phyloP scores from a whole-genome alignment of 2,888 invertebrate genomes.

The Idaea aversata region DNA sequence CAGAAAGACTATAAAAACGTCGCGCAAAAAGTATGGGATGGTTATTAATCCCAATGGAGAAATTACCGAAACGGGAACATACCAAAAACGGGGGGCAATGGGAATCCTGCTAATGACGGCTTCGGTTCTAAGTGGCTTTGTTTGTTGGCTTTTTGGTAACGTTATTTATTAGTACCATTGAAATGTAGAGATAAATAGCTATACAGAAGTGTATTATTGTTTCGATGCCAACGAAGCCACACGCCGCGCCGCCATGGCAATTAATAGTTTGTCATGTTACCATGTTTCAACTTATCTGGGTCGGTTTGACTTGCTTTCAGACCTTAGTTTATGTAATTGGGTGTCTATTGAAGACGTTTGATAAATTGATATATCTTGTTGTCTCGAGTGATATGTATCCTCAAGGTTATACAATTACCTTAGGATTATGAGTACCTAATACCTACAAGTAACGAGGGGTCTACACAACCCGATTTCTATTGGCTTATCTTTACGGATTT shows the following conservation, averaged over 20 bases:
- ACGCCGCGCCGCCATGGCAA: neutral
- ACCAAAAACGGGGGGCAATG: constrained; percentile 28
- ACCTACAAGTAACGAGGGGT: too few relatives aligned
- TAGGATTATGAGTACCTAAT: neutral
- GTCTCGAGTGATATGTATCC: neutral
- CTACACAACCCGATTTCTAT: too few relatives aligned
- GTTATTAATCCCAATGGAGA: constrained; percentile 31
- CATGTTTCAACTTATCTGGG: neutral
- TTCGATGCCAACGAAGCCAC: constrained; percentile 16
- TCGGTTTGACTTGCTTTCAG: neutral
- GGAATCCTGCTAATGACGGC: constrained; percentile 40
- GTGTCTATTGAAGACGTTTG: neutral
- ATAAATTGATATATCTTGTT: neutral
- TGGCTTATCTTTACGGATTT: too few relatives aligned
- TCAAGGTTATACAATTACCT: neutral
- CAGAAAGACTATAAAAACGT: constrained; percentile 25
- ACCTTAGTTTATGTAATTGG: neutral
- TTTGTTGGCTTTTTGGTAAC: constrained; percentile 53
- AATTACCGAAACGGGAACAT: constrained; percentile 28
- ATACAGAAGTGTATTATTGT: constrained; percentile 25
- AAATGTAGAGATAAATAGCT: constrained; percentile 47
- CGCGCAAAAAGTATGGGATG: constrained; percentile 28
- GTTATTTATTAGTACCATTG: constrained; percentile 49
- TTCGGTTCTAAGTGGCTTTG: constrained; percentile 51
- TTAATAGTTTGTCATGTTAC: neutral